These are phyloP conservation scores for Carterocephalus palaemon DNA, from an alignment of 2,888 invertebrate genomes.

Conservation along the genomic window DNA sequence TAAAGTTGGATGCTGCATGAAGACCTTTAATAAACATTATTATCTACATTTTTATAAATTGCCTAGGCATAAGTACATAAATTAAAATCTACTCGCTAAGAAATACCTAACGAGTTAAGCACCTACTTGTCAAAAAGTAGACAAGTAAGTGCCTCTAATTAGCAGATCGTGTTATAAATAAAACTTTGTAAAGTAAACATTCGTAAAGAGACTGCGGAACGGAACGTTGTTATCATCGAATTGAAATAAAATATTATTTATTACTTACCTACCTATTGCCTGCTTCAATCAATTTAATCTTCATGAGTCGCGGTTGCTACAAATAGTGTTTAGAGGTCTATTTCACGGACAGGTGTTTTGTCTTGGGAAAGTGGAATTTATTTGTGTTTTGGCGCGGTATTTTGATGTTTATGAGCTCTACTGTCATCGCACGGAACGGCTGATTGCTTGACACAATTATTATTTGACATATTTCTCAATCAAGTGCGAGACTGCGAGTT, in stretches of 20 bases:
- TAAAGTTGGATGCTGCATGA: no score
- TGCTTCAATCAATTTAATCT: background rate
- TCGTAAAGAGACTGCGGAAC: conserved; percentile 44
- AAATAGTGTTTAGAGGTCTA: conserved; percentile 47
- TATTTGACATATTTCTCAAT: conserved; percentile 26
- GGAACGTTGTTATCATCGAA: conserved; percentile 42
- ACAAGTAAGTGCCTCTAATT: no score
- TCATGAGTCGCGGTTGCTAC: conserved; percentile 15
- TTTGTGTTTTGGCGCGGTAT: conserved; percentile 26
- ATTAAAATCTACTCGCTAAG: no score
- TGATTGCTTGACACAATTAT: conserved; percentile 23
- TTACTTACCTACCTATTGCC: no score
- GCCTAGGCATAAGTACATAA: no score
- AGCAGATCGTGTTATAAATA: no score
- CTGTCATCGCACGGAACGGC: conserved; percentile 41
- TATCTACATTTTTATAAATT: no score
- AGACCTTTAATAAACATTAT: no score
- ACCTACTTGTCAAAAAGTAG: no score
- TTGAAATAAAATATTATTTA: no score
- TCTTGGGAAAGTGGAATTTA: conserved; percentile 36
- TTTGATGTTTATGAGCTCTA: conserved; percentile 46
- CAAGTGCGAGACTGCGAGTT: background rate
- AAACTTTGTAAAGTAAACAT: conserved; percentile 27
- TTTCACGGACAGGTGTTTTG: conserved; percentile 52
- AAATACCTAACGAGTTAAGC: no score